These are phyloP conservation scores for Hemistola chrysoprasaria DNA, from an alignment of 2,888 invertebrate genomes.

Conservation along the genomic window DNA sequence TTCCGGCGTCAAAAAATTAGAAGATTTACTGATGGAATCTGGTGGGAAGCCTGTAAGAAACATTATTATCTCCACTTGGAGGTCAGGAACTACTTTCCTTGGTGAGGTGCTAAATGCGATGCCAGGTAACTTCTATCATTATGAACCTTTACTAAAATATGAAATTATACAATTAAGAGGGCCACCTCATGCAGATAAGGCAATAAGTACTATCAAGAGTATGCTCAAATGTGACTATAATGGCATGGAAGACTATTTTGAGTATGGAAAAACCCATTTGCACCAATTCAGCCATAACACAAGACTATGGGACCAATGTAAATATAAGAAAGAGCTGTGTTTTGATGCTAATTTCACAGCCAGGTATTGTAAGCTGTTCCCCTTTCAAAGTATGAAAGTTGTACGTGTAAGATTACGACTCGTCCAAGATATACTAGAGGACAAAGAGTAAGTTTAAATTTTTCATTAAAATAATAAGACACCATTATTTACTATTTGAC, in stretches of 20 bases:
- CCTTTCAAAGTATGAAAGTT: slow-evolving; percentile 94
- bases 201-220: slow-evolving; percentile 85
- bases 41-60: slow-evolving; percentile 89
- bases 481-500: too few relatives aligned
- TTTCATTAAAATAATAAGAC: background rate
- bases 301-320: slow-evolving; percentile 92
- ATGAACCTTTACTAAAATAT: slow-evolving; percentile 92
- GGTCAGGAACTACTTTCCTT: slow-evolving; percentile 94
- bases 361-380: slow-evolving; percentile 91
- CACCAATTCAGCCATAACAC: slow-evolving; percentile 93
- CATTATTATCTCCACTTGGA: slow-evolving; percentile 93
- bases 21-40: slow-evolving; percentile 86
- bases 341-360: slow-evolving; percentile 85
- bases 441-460: slow-evolving; percentile 85
- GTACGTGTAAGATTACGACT: slow-evolving; percentile 89
- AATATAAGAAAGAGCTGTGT: slow-evolving; percentile 76
- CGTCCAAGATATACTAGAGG: slow-evolving; percentile 86
- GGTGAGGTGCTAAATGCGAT: slow-evolving; percentile 92
- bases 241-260: slow-evolving; percentile 88
- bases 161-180: slow-evolving; percentile 92
- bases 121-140: slow-evolving; percentile 94
- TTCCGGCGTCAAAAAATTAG: slow-evolving; percentile 77
- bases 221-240: slow-evolving; percentile 90
- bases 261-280: slow-evolving; percentile 88
- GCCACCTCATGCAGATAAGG: slow-evolving; percentile 85